These are phyloP conservation scores for Endotricha flammealis DNA, from an alignment of 2,888 invertebrate genomes.

Conservation along the genomic window DNA sequence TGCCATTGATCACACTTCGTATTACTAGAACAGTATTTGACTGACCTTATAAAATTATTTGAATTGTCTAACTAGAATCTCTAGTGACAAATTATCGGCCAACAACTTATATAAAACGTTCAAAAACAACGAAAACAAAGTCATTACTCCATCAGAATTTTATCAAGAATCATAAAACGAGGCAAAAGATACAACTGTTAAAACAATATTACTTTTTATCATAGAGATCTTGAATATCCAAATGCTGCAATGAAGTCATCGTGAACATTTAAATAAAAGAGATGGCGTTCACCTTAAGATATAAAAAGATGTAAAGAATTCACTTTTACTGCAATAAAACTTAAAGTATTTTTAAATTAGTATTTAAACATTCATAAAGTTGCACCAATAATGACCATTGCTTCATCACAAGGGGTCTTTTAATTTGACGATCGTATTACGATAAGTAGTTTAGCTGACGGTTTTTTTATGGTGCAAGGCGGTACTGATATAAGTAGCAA, in stretches of 20 bases:
- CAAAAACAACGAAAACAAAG: too few species aligned
- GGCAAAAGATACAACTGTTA: too few species aligned
- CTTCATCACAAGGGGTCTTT: neutral
- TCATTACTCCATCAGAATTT: too few species aligned
- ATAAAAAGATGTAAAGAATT: conserved; percentile 5
- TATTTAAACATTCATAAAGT: neutral
- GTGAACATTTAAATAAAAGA: conserved; percentile 16
- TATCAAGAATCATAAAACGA: too few species aligned
- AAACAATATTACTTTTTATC: neutral
- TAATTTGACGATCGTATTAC: neutral
- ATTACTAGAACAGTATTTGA: too few species aligned
- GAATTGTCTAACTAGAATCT: too few species aligned
- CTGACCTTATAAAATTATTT: too few species aligned
- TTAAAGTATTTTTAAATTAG: conserved; percentile 6
- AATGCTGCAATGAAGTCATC: conserved; percentile 16
- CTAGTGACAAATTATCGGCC: too few species aligned
- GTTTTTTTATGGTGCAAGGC: neutral
- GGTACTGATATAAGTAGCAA: too few species aligned
- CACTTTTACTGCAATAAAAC: conserved; percentile 3
- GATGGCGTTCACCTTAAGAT: too few species aligned
- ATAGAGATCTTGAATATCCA: conserved; percentile 10
- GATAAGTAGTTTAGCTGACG: neutral
- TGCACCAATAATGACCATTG: neutral
- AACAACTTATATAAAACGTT: too few species aligned
- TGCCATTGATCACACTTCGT: too few species aligned